phyloP scores from a whole-genome alignment of 2,113 vertebrate genomes.

The Manacus vitellinus region DNA sequence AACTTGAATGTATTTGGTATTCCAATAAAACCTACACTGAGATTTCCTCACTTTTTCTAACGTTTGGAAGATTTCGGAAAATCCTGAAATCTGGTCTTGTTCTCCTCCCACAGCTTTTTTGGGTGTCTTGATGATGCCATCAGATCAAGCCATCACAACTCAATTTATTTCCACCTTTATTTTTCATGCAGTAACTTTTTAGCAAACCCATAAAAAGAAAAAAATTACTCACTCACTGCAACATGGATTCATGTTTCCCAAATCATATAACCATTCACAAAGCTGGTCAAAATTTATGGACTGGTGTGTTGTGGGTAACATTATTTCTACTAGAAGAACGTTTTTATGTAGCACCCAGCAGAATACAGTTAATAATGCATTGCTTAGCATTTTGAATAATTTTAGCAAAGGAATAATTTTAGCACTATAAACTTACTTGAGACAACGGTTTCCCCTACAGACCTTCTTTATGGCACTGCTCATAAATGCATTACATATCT shows the following conservation, averaged over 20 bases:
- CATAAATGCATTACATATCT: neutral
- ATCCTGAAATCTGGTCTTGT: neutral
- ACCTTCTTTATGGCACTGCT: slow-evolving; percentile 11
- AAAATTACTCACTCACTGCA: neutral
- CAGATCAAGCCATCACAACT: neutral
- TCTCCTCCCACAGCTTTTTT: neutral
- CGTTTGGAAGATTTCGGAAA: neutral
- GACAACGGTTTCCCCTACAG: neutral
- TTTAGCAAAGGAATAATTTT: slow-evolving; percentile 60
- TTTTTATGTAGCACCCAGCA: slow-evolving; percentile 42
- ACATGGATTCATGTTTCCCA: slow-evolving; percentile 44
- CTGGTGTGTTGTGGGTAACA: slow-evolving; percentile 15
- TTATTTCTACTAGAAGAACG: slow-evolving; percentile 28
- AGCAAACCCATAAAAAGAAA: neutral
- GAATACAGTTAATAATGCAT: slow-evolving; percentile 65
- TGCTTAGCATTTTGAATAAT: slow-evolving; percentile 68
- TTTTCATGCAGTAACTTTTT: neutral
- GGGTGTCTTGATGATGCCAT: neutral
- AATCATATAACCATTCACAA: slow-evolving; percentile 27
- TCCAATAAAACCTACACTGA: neutral
- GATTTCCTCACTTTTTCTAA: neutral
- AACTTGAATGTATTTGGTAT: neutral
- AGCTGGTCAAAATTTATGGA: slow-evolving; percentile 58
- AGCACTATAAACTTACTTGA: slow-evolving; percentile 37
- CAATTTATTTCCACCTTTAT: slow-evolving; percentile 12